Percentiles rank a stretch among this genome's conserved stretches.
Evolutionary conservation across 2,797 vertebrate species (phyloP).

Genomic region (Mormyrops boulengeri): DNA sequence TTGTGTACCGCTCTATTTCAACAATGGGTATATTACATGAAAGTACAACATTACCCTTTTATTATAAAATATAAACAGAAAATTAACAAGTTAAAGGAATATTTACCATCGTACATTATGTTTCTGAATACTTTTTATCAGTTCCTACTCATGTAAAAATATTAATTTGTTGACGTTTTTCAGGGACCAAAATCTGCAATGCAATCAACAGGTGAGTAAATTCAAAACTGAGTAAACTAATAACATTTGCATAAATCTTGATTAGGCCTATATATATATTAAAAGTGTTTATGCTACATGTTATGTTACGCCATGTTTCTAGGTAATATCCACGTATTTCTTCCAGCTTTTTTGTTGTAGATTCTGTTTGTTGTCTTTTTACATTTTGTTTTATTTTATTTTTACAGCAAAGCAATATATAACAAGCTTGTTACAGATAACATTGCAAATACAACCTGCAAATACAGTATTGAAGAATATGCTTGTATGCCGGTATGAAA

Average conservation of each 20-base stretch:
- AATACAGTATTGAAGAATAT: conserved; percentile 39
- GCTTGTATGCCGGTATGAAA: conserved; percentile 46
- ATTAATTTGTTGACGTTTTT: not conserved
- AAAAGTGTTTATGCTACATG: not conserved
- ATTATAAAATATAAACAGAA: not conserved
- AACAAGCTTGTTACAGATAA: not conserved
- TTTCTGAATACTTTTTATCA: not conserved
- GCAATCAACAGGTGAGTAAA: conserved; percentile 53
- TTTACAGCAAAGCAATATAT: not conserved
- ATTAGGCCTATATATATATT: not conserved
- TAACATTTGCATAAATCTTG: not conserved
- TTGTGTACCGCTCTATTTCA: not conserved
- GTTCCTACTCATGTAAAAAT: not conserved
- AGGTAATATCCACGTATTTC: not conserved
- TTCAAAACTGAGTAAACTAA: not conserved
- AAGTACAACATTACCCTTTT: not conserved
- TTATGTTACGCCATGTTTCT: not conserved
- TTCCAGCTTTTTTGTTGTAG: not conserved
- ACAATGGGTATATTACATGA: not conserved
- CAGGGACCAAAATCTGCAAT: conserved; percentile 46
- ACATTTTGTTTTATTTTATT: not conserved
- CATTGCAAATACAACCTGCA: conserved; percentile 25
- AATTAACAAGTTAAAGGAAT: not conserved
- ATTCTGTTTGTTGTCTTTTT: not conserved
- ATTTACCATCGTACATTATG: not conserved